Evolutionary conservation across 2,888 invertebrate genomes (phyloP).

Genomic region (Selenia dentaria): DNA sequence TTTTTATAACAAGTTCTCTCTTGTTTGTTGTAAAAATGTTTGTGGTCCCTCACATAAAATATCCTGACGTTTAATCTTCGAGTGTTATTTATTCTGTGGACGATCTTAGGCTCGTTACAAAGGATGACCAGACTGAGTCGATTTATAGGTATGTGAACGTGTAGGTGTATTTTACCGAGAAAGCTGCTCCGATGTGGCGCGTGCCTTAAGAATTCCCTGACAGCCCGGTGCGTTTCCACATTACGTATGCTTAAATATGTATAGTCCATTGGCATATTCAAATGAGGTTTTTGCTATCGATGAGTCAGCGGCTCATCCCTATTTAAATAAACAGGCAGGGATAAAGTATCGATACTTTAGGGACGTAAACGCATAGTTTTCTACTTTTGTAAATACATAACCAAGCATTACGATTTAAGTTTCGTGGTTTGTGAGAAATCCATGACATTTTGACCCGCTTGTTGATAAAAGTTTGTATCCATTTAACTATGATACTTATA

Average conservation of each 20-base stretch:
- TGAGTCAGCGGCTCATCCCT: constrained; percentile 41
- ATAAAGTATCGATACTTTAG: constrained; percentile 17
- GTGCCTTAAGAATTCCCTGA: constrained; percentile 35
- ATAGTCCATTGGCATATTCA: constrained; percentile 57
- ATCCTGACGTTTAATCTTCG: too few species aligned
- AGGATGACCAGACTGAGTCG: constrained; percentile 17
- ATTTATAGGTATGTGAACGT: constrained; percentile 9
- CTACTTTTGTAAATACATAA: too few species aligned
- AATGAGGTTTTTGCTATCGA: constrained; percentile 59
- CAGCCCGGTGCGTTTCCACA: constrained; percentile 36
- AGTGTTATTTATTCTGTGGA: too few species aligned
- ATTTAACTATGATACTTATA: too few species aligned
- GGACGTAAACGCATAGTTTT: neutral
- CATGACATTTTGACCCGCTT: too few species aligned
- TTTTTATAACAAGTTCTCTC: too few species aligned
- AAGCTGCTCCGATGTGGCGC: constrained; percentile 30
- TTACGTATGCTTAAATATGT: constrained; percentile 65
- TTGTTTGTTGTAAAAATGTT: too few species aligned
- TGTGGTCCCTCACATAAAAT: too few species aligned
- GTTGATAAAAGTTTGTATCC: too few species aligned
- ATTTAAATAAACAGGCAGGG: constrained; percentile 28
- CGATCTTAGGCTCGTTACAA: constrained; percentile 12
- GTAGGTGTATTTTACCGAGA: constrained; percentile 15
- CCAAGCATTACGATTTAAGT: too few species aligned
- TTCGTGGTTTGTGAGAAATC: too few species aligned